Conservation (phyloP, 1,140 invertebrate genomes). For the Drosophila cardini region DNA sequence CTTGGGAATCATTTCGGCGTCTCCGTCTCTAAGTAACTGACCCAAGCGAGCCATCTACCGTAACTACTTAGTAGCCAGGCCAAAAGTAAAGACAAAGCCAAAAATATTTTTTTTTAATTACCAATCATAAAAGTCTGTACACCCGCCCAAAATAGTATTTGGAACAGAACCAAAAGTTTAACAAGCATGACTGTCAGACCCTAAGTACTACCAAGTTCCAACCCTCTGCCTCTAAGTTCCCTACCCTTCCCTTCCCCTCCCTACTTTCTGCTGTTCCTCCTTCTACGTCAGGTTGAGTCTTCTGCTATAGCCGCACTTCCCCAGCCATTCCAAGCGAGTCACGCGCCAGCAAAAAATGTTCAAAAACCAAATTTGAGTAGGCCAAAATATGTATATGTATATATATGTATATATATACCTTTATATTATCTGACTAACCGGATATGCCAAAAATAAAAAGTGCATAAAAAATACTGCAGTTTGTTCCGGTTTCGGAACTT, state of each 20-base stretch:
- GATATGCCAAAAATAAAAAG: constrained; percentile 2
- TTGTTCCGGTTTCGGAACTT: constrained; percentile 5
- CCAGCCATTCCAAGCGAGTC: constrained; percentile 17
- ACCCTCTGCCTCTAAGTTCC: constrained; percentile 6
- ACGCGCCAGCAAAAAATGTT: constrained; percentile 32
- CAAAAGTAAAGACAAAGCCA: constrained; percentile 32
- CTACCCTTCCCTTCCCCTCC: too few species aligned
- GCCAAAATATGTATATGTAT: constrained; percentile 1
- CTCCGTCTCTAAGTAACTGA: constrained; percentile 32
- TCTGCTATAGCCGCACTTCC: background rate
- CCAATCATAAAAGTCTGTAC: constrained; percentile 63
- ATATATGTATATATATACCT: constrained; percentile 6
- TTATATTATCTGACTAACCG: constrained; percentile 14
- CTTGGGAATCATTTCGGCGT: constrained; percentile 47
- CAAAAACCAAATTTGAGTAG: constrained; percentile 14
- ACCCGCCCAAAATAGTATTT: constrained; percentile 74
- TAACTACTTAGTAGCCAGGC: constrained; percentile 49
- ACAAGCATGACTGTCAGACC: constrained; percentile 67
- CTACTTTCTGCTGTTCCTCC: background rate
- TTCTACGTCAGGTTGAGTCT: background rate
- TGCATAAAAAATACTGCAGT: constrained; percentile 4
- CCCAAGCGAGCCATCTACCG: constrained; percentile 52
- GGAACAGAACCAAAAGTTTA: constrained; percentile 81
- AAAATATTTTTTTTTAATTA: constrained; percentile 62
- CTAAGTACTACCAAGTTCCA: constrained; percentile 19